Base-by-base conservation (phyloP, 2,888 invertebrate genomes). In the Pomacea canaliculata region DNA sequence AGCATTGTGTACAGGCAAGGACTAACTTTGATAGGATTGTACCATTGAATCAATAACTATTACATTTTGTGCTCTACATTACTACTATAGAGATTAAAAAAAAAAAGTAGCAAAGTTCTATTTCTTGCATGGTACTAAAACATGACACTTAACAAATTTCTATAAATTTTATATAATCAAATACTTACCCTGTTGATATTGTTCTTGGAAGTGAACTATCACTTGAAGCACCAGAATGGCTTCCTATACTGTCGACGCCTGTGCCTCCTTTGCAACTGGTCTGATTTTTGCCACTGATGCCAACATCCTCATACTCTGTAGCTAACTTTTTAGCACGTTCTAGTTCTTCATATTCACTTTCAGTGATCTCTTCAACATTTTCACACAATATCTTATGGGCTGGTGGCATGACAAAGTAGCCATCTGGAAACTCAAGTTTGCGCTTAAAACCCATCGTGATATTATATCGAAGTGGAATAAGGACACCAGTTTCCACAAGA, bases 361-460 rank as follows among this genome's bases (percentile, higher is more conserved):
- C 81, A 9, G 75, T 73, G 19, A 84, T 80, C 76, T 81, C 81
- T 60, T 86, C 86, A 18, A 83, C 82, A 23, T 81, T 77, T 16
- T 80, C 70, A 13, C 78, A 76, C 18, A 82, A 80, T 75, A 78
- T 81, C 12, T 81, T 71, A 51, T 75, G 68, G 73, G 78, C 76
- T 59, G 82, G 78, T 8, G 86, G 86, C 72, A 85, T 81, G 60
- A 78, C 77, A 69, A 86, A 86, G 73, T 86, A 86, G 62, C 81
- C 80, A n/a, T 84, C 79, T 23, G 86, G 86, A 73, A 86, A 86
- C 16, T 84, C 84, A 10, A 86, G 79, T 67, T 79, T 80, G 7
- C 84, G 80, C 72, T 81, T 79, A 9, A 83, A 79, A 16, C 82
- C 82, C 60, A 86, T 65, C 65, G 78, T 77, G 63, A 84, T 73